Evolutionary conservation across 2,113 vertebrate genomes (phyloP), one percentile per base, ranked within the genome.

Genomic region (Trichechus manatus): DNA sequence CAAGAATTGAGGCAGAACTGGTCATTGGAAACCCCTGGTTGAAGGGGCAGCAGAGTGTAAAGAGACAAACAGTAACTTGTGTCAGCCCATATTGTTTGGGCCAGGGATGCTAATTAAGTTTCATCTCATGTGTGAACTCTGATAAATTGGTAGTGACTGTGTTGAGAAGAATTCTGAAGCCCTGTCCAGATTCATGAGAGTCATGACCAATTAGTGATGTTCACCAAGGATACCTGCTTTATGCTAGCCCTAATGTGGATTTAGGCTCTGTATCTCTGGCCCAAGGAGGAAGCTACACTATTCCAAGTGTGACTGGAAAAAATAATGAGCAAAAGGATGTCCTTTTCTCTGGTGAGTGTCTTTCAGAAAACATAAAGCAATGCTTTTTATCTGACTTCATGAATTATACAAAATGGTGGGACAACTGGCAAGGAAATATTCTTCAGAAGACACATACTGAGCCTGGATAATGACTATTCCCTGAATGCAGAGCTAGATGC

Each of bases 321-420:
- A 15, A 31, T 13, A 61, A 78, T 79, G 33, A 42, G n/a, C 39
- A 82, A 85, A 78, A 27, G 19, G 15, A 22, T 87, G 47, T 42
- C 8, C 39, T 93, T 91, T 70, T 56, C 63, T 66, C 4, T 66
- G n/a, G 2, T 44, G 42, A 92, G 4, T 42, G 33, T 90, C 14
- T 66, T 91, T 95, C 47, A 63, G 81, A 31, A 90, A 78, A 50
- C n/a, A 44, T 19, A 84, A 80, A 88, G 19, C 8, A 85, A 72
- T 74, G 66, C 72, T 75, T 92, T 79, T 72, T 84, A 36, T 87
- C 84, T 94, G 92, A 23, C 64, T 93, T 92, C 56, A 72, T 59
- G 44, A 80, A 85, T 39, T 66, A 59, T 75, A 31, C 44, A 85
- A 72, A 59, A n/a, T 56, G 19, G 29, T 85, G 72, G 33, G 79